Evolutionary conservation across 2,888 invertebrate species (phyloP), one percentile per base, ranked within the genome.

Genomic region (Chymomyza procnemis): DNA sequence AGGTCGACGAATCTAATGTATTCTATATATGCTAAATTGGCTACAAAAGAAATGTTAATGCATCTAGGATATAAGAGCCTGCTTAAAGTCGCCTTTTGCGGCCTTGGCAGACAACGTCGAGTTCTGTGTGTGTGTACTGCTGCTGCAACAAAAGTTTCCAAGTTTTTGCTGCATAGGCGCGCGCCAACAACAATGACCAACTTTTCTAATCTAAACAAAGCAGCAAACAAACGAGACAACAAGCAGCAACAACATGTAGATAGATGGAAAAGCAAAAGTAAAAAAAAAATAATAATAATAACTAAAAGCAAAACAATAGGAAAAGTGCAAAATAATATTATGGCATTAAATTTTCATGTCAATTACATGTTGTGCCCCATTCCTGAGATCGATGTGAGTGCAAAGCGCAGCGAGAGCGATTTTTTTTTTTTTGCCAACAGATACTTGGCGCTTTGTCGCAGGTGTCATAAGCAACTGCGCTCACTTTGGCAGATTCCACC

Each of bases 331-430:
- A 75, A 74, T 69, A 73, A 80, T 79, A 86, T 80, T 75, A 83
- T 85, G 69, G 66, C 73, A 85, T 84, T 85, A 78, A 80, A 87
- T 78, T 85, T 85, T 78, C 78, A 87, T 80, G 86, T 87, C 86
- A 85, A 83, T 80, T 85, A 74, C 74, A 76, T 81, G 68, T 61
- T 69, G 69, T 64, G 64, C 60, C 58, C 55, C 61, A 71, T 9
- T 41, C 12, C 6, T 12, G 34, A 9, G 34, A 41, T 41, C 12
- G 48, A 47, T 12, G 48, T 26, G 8, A 55, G 22, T 14, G n/a
- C n/a, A 14, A 21, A 16, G 21, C 47, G 5, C 16, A 4, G 8
- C 50, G 8, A 6, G 4, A 14, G 5, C 21, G 26, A 26, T 26
- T 26, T 26, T 26, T 26, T 26, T 5, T 26, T 1, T 26, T 26